A percentile compares a stretch with the other conserved stretches of the same genome.
These are phyloP conservation scores for Psephotus haematonotus DNA, from an alignment of 2,113 vertebrate species.

Conservation along the genomic window DNA sequence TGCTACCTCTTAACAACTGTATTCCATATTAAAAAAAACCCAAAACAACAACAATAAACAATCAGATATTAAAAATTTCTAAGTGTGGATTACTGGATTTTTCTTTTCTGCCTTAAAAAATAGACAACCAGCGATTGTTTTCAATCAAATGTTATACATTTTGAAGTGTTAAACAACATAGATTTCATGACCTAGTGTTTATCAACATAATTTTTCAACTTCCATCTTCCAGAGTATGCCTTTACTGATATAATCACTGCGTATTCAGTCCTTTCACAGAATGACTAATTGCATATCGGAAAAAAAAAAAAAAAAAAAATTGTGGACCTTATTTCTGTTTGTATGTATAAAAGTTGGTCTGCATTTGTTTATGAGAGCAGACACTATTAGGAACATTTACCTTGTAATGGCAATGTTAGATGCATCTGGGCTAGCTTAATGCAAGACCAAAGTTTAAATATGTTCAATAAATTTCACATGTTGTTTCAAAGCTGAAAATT, in stretches of 20 bases:
- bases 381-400: not conserved
- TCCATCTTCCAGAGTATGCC: not conserved
- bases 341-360: not conserved
- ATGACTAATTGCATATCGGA: not conserved
- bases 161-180: not conserved
- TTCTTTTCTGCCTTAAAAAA: not conserved
- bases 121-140: not conserved
- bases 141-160: not conserved
- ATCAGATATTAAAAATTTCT: not conserved
- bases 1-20: not conserved
- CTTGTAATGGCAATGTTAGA: not conserved
- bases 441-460: not conserved
- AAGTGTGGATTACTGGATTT: not conserved
- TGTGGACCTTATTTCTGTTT: not conserved
- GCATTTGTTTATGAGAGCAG: not conserved
- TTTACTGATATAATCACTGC: not conserved
- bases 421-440: not conserved
- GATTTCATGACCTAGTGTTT: not conserved
- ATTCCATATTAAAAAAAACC: not conserved
- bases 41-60: not conserved
- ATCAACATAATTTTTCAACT: not conserved
- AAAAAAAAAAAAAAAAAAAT: not conserved
- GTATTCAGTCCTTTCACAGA: not conserved
- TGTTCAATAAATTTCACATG: not conserved
- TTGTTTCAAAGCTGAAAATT: not conserved